Base-by-base conservation (phyloP, 2,888 invertebrate genomes). In the Drosophila picticornis region DNA sequence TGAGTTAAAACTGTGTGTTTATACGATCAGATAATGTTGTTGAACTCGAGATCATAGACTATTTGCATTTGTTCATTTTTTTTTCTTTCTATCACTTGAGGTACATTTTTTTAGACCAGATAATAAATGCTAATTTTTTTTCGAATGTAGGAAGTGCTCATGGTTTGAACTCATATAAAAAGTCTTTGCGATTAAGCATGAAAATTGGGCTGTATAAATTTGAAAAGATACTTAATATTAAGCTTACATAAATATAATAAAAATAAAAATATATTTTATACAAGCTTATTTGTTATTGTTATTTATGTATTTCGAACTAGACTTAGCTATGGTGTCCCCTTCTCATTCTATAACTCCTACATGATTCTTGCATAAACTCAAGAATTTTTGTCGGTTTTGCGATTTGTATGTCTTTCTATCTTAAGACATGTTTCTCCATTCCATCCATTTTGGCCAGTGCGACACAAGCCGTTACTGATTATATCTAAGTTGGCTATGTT, bases 1-100 rank as follows among this genome's bases (percentile, higher is more conserved):
- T 46, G 16, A 46, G 46, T 25, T 25, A 0, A 4, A 32, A 36
- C 2, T 32, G 19, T 29, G 5, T 36, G 74, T 60, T 77, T 70
- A 77, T 61, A 73, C 77, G 65, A 25, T 38, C 22, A 32, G 31
- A 59, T 59, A 59, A 70, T 55, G 46, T 11, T 31, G 22, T 46
- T 56, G 34, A 51, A 38, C 31, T 51, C 51, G 43, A 38, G 60
- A 56, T 43, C n/a, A 22, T 50, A 27, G 63, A 51, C 57, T 61
- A 34, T 53, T 25, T 55, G 58, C 53, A 9, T 19, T 29, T 52
- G 36, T n/a, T 10, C 16, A 11, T 29, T n/a, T 48, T 6, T 31
- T 16, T 34, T 5, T 11, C 13, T 7, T 7, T 25, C 16, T 4
- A 46, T 16, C 13, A 25, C 16, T 25, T 40, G 11, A n/a, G 40